These are phyloP conservation scores for Isoperla grammatica DNA, from an alignment of 2,888 invertebrate genomes.

Conservation along the genomic window DNA sequence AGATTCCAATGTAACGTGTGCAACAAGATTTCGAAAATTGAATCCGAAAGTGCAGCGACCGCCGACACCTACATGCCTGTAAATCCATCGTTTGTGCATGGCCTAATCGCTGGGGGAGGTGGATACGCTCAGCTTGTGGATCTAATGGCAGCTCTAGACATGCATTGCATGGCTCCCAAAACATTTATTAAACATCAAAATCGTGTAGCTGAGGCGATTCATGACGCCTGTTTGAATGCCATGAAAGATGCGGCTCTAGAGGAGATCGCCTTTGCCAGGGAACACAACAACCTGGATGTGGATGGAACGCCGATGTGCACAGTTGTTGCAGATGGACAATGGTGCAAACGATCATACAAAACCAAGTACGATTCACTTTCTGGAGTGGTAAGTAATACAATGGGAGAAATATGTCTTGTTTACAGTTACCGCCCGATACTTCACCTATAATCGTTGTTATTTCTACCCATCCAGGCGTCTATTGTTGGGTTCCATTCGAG, in stretches of 20 bases:
- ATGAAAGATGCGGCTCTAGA: neutral
- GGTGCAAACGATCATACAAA: too few species aligned
- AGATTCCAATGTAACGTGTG: neutral
- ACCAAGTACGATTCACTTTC: too few species aligned
- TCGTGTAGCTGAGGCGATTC: neutral
- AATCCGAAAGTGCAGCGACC: neutral
- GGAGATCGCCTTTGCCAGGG: neutral
- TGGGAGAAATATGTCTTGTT: too few species aligned
- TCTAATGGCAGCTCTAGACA: neutral
- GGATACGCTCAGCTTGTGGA: neutral
- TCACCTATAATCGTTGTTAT: too few species aligned
- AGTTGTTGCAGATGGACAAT: too few species aligned
- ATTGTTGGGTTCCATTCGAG: too few species aligned
- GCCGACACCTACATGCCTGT: neutral
- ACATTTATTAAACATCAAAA: constrained; percentile 1
- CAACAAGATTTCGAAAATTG: too few species aligned
- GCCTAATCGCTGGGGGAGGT: neutral
- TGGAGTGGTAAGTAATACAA: too few species aligned
- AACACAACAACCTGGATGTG: too few species aligned
- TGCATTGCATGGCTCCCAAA: neutral
- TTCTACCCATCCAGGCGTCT: too few species aligned
- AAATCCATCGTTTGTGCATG: neutral
- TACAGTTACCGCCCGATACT: too few species aligned
- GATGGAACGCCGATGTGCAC: too few species aligned
- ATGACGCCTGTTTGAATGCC: neutral